Evolutionary conservation across 2,888 invertebrate species (phyloP).

Genomic region (Acleris sparsana): DNA sequence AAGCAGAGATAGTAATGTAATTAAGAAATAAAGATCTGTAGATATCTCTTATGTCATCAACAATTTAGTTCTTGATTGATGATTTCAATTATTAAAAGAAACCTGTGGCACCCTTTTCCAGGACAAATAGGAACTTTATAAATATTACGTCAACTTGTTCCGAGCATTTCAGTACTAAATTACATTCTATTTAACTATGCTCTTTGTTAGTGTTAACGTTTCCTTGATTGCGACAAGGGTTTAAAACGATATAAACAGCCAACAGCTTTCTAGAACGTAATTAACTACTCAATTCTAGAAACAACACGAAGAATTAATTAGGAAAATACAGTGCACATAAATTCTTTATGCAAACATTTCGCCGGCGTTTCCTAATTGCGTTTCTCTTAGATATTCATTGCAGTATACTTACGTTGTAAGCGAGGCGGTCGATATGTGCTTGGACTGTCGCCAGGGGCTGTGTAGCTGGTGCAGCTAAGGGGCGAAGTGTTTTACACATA

Average conservation of each 20-base stretch:
- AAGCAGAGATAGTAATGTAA: too few relatives aligned
- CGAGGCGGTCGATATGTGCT: constrained; percentile 35
- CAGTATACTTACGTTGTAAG: constrained; percentile 22
- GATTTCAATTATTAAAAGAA: too few relatives aligned
- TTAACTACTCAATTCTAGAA: constrained; percentile 19
- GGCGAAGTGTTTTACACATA: constrained; percentile 2
- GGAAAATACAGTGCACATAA: constrained; percentile 25
- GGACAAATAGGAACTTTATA: too few relatives aligned
- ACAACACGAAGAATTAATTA: constrained; percentile 21
- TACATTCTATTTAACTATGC: too few relatives aligned
- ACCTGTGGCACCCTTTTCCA: too few relatives aligned
- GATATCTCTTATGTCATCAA: too few relatives aligned
- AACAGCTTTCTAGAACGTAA: constrained; percentile 1
- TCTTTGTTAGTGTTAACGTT: too few relatives aligned
- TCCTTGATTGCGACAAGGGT: too few relatives aligned
- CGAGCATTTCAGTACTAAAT: too few relatives aligned
- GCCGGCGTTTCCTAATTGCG: constrained; percentile 19
- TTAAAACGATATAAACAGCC: not conserved
- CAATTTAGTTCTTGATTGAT: too few relatives aligned
- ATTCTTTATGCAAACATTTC: constrained; percentile 24
- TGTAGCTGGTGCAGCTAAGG: constrained; percentile 21
- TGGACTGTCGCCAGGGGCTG: constrained; percentile 35
- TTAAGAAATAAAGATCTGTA: too few relatives aligned
- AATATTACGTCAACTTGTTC: too few relatives aligned
- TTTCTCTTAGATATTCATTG: constrained; percentile 31